Percentiles rank a stretch among this genome's conserved stretches.
Conservation (phyloP, 2,888 invertebrate genomes). For the Melinopterus prodromus region DNA sequence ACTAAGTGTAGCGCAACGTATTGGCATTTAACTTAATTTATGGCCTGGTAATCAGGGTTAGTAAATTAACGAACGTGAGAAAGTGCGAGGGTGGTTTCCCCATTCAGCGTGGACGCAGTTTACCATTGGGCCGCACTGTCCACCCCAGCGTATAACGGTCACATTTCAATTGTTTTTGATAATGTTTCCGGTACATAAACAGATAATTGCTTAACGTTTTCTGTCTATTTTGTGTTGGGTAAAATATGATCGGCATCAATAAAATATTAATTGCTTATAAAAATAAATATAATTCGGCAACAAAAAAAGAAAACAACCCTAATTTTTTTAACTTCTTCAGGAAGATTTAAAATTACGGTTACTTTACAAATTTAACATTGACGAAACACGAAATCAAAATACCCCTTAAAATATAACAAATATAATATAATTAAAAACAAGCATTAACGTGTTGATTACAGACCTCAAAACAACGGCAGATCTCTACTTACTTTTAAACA, state of each 20-base stretch:
- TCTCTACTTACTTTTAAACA: no score
- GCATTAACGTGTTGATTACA: no score
- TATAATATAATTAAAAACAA: no score
- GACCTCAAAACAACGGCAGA: no score
- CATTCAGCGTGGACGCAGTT: background rate
- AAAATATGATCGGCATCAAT: background rate
- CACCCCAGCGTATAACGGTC: background rate
- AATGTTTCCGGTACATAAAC: slow-evolving; percentile 4
- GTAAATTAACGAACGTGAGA: background rate
- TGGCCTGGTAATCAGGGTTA: background rate
- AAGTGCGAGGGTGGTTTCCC: background rate
- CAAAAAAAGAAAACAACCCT: no score
- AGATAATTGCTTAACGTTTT: background rate
- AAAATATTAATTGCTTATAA: no score
- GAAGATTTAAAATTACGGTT: no score
- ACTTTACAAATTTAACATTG: no score
- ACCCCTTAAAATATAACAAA: no score
- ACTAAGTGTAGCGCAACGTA: background rate
- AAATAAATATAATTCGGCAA: no score
- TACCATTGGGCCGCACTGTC: background rate
- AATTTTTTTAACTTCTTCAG: no score
- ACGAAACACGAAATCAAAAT: no score
- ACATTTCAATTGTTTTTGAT: background rate
- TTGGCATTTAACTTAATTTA: background rate
- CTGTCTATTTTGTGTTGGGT: background rate